phyloP scores from a whole-genome alignment of 1,140 invertebrate genomes.

The Papilio polyxenes region DNA sequence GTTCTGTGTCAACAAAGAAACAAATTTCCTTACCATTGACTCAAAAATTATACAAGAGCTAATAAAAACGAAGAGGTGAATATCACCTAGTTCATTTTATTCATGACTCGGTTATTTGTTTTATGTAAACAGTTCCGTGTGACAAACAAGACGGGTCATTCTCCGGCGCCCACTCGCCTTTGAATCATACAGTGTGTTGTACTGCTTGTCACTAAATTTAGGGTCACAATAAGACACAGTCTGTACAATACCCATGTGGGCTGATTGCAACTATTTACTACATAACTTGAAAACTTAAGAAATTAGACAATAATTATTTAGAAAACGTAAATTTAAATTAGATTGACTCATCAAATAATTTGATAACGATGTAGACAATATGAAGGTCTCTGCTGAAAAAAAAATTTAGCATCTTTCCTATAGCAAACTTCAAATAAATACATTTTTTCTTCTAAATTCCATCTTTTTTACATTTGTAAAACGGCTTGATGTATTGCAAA shows the following conservation, averaged over 20 bases:
- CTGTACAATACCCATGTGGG: conserved; percentile 16
- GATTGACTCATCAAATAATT: neutral
- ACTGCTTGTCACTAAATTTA: conserved; percentile 20
- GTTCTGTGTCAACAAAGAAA: too few species aligned
- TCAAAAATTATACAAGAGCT: neutral
- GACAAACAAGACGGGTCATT: conserved; percentile 41
- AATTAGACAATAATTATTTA: neutral
- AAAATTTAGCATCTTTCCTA: neutral
- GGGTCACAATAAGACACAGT: neutral
- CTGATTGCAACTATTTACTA: neutral
- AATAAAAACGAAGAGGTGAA: neutral
- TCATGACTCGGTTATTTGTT: neutral
- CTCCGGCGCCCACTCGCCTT: conserved; percentile 38
- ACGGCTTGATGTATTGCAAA: neutral
- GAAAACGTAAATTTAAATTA: neutral
- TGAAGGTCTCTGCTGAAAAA: too few species aligned
- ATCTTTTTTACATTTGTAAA: neutral
- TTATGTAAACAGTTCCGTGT: conserved; percentile 26
- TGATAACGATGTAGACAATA: too few species aligned
- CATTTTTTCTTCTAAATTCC: neutral
- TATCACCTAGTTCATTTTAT: neutral
- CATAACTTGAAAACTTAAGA: neutral
- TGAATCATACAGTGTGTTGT: conserved; percentile 42
- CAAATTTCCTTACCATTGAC: too few species aligned
- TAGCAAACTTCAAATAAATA: neutral